Percentiles rank a stretch among this genome's conserved stretches.
Evolutionary conservation across 2,888 invertebrate species (phyloP).

Genomic region (Unio delphinus): DNA sequence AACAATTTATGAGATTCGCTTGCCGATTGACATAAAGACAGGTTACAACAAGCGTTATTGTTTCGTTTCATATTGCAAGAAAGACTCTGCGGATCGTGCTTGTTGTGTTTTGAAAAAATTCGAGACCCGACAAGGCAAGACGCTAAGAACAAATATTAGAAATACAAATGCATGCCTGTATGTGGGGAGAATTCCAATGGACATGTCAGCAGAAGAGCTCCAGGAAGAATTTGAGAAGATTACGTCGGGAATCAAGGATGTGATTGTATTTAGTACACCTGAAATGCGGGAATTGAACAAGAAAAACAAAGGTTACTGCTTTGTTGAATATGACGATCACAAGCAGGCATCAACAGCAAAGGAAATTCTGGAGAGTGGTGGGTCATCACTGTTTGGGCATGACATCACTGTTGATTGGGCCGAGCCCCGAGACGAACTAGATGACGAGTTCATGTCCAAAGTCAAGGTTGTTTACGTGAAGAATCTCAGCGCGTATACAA

Average conservation of each 20-base stretch:
- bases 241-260: conserved; percentile 16
- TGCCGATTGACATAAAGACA: conserved; percentile 25
- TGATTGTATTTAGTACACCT: conserved; percentile 14
- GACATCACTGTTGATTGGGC: conserved; percentile 24
- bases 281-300: conserved; percentile 14
- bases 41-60: conserved; percentile 28
- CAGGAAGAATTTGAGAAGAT: conserved; percentile 9
- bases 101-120: conserved; percentile 1
- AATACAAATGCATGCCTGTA: conserved; percentile 19
- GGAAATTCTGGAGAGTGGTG: neutral
- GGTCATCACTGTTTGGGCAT: conserved; percentile 11
- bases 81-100: conserved; percentile 17
- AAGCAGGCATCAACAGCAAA: conserved; percentile 18
- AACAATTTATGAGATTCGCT: conserved; percentile 23
- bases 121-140: conserved; percentile 10
- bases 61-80: conserved; percentile 24
- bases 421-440: conserved; percentile 14
- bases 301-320: conserved; percentile 27
- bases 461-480: conserved; percentile 23
- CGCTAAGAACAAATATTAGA: conserved; percentile 25
- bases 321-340: conserved; percentile 22
- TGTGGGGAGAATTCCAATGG: conserved; percentile 30
- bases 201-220: conserved; percentile 15
- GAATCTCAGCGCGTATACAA: conserved; percentile 18
- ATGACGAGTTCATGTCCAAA: conserved; percentile 13